phyloP scores from a whole-genome alignment of 2,113 vertebrate genomes.

The Catharus fuscescens region DNA sequence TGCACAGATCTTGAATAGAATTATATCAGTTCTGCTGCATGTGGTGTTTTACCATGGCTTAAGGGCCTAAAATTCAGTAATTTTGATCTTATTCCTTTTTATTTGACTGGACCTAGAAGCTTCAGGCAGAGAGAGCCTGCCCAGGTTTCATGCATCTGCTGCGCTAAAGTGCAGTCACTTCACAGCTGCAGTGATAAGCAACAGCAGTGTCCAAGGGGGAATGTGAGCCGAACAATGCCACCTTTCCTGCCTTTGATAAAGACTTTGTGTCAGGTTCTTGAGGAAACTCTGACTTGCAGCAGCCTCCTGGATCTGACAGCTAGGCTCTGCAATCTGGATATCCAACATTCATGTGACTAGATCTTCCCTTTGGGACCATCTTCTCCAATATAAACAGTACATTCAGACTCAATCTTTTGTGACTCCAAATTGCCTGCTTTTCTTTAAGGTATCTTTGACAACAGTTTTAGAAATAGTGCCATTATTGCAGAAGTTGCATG shows the following conservation, averaged over 20 bases:
- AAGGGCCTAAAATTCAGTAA: neutral
- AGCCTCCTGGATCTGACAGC: neutral
- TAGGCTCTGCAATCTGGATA: neutral
- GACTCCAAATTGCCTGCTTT: neutral
- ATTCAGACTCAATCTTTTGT: neutral
- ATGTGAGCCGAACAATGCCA: neutral
- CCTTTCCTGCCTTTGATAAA: neutral
- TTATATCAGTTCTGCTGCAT: neutral
- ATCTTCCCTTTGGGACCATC: neutral
- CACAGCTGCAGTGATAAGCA: neutral
- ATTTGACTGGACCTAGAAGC: neutral
- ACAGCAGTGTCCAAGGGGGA: neutral
- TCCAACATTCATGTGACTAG: neutral
- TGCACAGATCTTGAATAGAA: neutral
- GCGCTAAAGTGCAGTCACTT: neutral
- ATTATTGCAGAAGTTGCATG: neutral
- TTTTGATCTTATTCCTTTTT: neutral
- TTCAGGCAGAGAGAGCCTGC: neutral
- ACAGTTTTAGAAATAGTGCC: neutral
- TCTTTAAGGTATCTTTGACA: neutral
- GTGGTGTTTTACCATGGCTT: neutral
- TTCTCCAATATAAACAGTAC: neutral
- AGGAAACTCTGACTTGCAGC: neutral
- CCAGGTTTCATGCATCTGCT: neutral
- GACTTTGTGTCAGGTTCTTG: neutral